phyloP scores from a whole-genome alignment of 2,888 invertebrate genomes.

The Tiphia femorata region DNA sequence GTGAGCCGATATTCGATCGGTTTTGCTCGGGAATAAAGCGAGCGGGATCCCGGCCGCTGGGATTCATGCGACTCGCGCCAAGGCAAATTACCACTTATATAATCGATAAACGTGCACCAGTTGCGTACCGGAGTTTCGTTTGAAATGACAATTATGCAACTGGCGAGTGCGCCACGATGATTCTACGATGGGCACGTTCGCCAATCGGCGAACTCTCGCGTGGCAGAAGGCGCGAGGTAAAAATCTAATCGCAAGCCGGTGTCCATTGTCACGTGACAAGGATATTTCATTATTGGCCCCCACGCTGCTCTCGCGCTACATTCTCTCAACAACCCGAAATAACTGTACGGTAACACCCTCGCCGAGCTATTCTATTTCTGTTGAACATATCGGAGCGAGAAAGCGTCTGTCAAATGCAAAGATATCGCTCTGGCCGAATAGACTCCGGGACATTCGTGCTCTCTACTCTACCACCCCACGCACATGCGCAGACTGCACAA shows the following conservation, averaged over 20 bases:
- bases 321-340: background rate
- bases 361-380: background rate
- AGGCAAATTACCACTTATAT: conserved; percentile 25
- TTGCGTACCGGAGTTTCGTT: conserved; percentile 42
- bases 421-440: too few relatives aligned
- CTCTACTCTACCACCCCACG: too few relatives aligned
- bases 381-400: too few relatives aligned
- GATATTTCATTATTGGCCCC: conserved; percentile 4
- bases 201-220: too few relatives aligned
- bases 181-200: too few relatives aligned
- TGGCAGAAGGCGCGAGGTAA: background rate
- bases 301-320: background rate
- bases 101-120: conserved; percentile 38
- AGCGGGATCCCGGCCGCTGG: too few relatives aligned
- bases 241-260: conserved; percentile 10
- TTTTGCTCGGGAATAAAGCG: too few relatives aligned
- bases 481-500: too few relatives aligned
- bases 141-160: conserved; percentile 65
- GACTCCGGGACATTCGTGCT: too few relatives aligned
- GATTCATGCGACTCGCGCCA: background rate
- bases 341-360: background rate
- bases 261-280: conserved; percentile 23
- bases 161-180: too few relatives aligned
- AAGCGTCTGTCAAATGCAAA: too few relatives aligned
- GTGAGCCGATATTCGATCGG: too few relatives aligned